Base-by-base conservation (phyloP, 2,113 vertebrate species). In the Hucho hucho region DNA sequence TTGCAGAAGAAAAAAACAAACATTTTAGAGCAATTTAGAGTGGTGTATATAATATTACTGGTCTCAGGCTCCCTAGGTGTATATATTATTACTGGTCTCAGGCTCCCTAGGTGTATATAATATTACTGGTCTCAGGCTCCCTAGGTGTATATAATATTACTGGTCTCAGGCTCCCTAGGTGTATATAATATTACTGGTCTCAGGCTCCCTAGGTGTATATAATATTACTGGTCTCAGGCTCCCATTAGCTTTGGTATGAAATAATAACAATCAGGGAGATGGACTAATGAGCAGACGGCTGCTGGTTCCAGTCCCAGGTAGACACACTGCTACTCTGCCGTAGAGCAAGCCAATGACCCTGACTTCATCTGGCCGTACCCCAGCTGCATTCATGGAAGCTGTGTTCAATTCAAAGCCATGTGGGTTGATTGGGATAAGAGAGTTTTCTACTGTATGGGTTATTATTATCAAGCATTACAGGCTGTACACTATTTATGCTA, bases 391-490 rank as follows among this genome's bases (percentile, higher is more conserved):
- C 75, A 22, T 75, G 58, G 49, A 87, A 86, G 83, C 86, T 88
- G 82, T 47, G 80, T 86, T 78, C 75, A 73, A 83, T 84, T 88
- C 73, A 87, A 87, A 87, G 72, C 79, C 86, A 76, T 84, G 77
- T 16, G 68, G 22, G 81, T 89, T 83, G 81, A 71, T 76, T 32
- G 66, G 53, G 75, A 80, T 83, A 75, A 81, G 84, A 85, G 87
- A 88, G 83, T 88, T 76, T 83, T 73, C 75, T 69, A 77, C 81
- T 80, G 75, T 88, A 82, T 86, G 56, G 83, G 88, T 86, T 88
- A 83, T 89, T 89, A 87, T 92, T 88, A 88, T 84, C 82, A 83
- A 87, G 88, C 87, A 89, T 90, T 82, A 84, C 78, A 86, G 75
- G 80, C 79, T 73, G 43, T 14, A 49, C 3, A 13, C 12, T 49